A percentile compares a stretch with the other conserved stretches of the same genome.
Evolutionary conservation across 92 coral and sea anemone species (phyloP).

Genomic region (Porites divaricata): DNA sequence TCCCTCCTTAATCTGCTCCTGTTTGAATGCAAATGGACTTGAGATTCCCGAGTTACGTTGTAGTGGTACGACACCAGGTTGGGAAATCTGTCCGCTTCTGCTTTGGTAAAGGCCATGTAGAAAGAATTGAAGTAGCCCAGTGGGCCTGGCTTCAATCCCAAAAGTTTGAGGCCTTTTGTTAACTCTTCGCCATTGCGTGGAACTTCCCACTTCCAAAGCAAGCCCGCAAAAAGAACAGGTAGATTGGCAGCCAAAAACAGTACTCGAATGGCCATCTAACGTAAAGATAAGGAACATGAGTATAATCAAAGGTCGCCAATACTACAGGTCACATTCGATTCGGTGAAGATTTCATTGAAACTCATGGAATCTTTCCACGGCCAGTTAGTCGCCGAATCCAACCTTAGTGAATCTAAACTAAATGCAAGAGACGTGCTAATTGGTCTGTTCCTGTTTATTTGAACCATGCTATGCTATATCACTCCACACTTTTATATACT

Average conservation of each 20-base stretch:
- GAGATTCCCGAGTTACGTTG: neutral
- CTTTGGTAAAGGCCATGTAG: slow-evolving; percentile 50
- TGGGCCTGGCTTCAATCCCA: slow-evolving; percentile 22
- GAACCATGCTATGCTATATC: no score
- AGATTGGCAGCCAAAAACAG: neutral
- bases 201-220: neutral
- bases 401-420: no score
- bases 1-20: neutral
- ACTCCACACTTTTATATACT: no score
- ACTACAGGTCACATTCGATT: no score
- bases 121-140: slow-evolving; percentile 38
- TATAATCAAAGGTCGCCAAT: no score
- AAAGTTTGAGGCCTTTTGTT: neutral
- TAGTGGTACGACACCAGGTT: slow-evolving; percentile 17
- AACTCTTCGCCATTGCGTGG: neutral
- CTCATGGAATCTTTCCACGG: no score
- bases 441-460: no score
- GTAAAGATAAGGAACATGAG: neutral
- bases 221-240: neutral
- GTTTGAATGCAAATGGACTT: no score
- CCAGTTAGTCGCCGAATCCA: no score
- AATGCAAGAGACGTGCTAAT: no score
- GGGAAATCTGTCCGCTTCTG: slow-evolving; percentile 15
- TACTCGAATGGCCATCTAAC: slow-evolving; percentile 9
- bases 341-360: neutral